A percentile compares a stretch with the other conserved stretches of the same genome.
These are phyloP conservation scores for Denticeps clupeoides DNA, from an alignment of 2,797 vertebrate species.

Conservation along the genomic window DNA sequence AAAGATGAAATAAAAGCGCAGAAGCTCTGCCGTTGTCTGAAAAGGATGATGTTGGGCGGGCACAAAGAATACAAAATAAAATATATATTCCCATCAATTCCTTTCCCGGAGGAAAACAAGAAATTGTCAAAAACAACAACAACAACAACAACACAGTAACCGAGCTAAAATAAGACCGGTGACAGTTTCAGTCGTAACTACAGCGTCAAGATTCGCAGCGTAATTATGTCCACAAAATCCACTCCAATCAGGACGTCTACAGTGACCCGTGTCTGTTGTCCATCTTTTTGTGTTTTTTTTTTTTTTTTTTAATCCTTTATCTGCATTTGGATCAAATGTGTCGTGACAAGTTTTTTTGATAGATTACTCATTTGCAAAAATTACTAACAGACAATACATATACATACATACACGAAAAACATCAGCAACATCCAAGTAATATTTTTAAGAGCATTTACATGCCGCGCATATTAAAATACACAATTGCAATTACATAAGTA, in stretches of 20 bases:
- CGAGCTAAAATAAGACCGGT: background rate
- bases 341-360: too few species aligned
- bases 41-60: conserved; percentile 3
- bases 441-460: too few species aligned
- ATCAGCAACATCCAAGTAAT: too few species aligned
- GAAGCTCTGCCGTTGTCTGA: background rate
- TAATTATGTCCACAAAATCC: background rate
- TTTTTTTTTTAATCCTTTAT: too few species aligned
- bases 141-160: background rate
- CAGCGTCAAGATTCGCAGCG: background rate
- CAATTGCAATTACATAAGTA: too few species aligned
- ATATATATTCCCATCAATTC: conserved; percentile 7
- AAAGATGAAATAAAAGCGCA: conserved; percentile 15
- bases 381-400: too few species aligned
- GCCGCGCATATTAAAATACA: too few species aligned
- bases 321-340: too few species aligned
- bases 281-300: too few species aligned
- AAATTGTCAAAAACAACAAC: background rate
- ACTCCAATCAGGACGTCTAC: background rate
- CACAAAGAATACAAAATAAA: background rate
- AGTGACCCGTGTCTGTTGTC: background rate
- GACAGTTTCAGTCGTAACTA: background rate
- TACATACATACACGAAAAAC: too few species aligned
- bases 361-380: too few species aligned
- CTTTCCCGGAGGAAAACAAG: background rate